These are phyloP conservation scores for Chiloscyllium punctatum DNA, from an alignment of 2,797 vertebrate species.

Conservation along the genomic window DNA sequence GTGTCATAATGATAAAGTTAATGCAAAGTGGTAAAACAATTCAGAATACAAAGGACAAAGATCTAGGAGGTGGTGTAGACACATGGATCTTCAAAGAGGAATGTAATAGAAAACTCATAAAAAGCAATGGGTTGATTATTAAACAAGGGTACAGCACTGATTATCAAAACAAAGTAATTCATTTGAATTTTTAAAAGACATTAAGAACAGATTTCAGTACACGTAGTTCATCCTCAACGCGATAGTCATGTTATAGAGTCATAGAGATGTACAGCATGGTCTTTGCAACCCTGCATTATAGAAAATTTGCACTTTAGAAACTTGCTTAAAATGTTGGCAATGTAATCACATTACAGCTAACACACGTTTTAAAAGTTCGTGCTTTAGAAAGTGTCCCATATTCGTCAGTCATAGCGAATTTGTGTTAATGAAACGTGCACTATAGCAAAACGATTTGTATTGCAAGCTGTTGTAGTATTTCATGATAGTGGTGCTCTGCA, in stretches of 20 bases:
- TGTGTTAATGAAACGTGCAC: no score
- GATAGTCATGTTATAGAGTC: no score
- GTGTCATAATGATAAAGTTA: no score
- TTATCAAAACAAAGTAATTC: background rate
- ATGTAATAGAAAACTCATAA: background rate
- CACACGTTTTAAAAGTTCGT: no score
- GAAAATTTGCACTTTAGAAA: no score
- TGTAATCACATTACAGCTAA: no score
- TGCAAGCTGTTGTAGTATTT: background rate
- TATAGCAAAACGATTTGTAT: background rate
- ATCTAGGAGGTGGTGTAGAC: background rate
- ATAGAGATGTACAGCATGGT: no score
- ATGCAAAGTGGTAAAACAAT: background rate
- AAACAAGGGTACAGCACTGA: background rate
- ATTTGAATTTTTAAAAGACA: background rate
- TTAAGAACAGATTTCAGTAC: background rate
- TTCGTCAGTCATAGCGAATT: no score
- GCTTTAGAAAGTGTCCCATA: no score
- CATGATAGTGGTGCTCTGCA: background rate
- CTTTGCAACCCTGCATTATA: no score
- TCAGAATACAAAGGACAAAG: background rate
- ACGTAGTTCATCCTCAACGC: no score
- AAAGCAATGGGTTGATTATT: background rate
- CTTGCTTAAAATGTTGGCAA: no score
- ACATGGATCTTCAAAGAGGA: background rate